Percentiles rank a stretch among this genome's conserved stretches.
Evolutionary conservation across 2,113 vertebrate genomes (phyloP).

Genomic region (Myotis lucifugus): DNA sequence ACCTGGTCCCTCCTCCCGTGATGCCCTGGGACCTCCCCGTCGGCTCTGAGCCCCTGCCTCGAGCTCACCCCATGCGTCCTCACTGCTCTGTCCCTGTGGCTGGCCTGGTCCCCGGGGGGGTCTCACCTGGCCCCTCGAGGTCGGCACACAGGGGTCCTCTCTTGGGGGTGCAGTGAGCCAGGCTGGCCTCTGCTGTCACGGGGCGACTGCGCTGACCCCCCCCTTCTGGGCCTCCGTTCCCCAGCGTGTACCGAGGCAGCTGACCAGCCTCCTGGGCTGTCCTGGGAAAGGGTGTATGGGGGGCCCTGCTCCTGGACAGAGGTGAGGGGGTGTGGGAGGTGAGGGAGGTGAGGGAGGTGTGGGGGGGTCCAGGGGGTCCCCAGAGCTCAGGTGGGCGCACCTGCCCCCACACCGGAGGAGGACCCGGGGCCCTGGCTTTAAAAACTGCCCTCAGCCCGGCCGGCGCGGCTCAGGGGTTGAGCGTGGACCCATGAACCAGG

Average conservation of each 20-base stretch:
- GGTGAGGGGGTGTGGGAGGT: not conserved
- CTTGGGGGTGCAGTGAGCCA: not conserved
- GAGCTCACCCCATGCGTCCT: fast-evolving
- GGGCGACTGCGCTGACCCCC: not conserved
- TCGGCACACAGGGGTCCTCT: fast-evolving
- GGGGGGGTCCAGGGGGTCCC: not conserved
- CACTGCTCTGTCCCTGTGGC: not conserved
- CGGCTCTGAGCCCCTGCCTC: fast-evolving
- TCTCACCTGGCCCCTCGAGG: fast-evolving
- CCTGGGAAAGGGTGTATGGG: not conserved
- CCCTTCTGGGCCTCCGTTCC: not conserved
- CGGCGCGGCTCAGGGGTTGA: no score
- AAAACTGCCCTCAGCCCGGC: no score
- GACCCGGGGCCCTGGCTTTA: not conserved
- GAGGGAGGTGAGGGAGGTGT: not conserved
- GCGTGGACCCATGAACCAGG: no score
- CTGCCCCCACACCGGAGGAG: fast-evolving
- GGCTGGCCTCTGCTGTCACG: fast-evolving
- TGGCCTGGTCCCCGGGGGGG: fast-evolving
- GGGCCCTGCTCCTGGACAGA: no score
- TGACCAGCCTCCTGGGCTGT: not conserved
- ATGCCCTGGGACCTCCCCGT: not conserved
- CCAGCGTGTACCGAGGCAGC: fast-evolving
- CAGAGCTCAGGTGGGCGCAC: fast-evolving
- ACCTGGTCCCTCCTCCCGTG: not conserved